phyloP scores from a whole-genome alignment of 2,797 vertebrate species.

The Enoplosus armatus region DNA sequence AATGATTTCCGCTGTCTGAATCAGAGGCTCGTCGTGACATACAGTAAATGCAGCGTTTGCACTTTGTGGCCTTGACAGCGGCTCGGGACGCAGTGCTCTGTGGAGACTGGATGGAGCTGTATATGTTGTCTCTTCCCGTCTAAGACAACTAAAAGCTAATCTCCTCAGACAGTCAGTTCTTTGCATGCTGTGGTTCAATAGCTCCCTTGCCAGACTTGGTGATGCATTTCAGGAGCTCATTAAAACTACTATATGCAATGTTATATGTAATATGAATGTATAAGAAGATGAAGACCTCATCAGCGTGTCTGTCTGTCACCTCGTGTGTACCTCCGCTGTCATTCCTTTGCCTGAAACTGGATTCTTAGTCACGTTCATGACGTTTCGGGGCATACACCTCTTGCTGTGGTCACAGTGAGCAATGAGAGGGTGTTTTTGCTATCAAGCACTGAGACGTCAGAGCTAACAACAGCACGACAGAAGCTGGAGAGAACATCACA shows the following conservation, averaged over 20 bases:
- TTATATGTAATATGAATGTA: not conserved
- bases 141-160: not conserved
- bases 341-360: not conserved
- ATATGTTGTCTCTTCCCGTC: not conserved
- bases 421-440: not conserved
- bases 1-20: conserved; percentile 61
- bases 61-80: conserved; percentile 26
- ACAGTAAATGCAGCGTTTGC: conserved; percentile 55
- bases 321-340: not conserved
- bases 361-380: not conserved
- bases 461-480: conserved; percentile 43
- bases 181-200: conserved; percentile 2
- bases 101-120: not conserved
- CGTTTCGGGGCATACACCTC: not conserved
- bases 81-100: not conserved
- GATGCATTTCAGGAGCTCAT: conserved; percentile 3
- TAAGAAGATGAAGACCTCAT: not conserved
- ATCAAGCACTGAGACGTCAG: conserved; percentile 15
- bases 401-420: conserved; percentile 11
- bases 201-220: not conserved
- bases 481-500: conserved; percentile 50
- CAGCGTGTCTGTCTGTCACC: not conserved
- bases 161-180: not conserved
- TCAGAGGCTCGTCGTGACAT: conserved; percentile 26
- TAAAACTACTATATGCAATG: not conserved